phyloP scores from a whole-genome alignment of 2,888 invertebrate genomes.

The Electrophaes corylata region DNA sequence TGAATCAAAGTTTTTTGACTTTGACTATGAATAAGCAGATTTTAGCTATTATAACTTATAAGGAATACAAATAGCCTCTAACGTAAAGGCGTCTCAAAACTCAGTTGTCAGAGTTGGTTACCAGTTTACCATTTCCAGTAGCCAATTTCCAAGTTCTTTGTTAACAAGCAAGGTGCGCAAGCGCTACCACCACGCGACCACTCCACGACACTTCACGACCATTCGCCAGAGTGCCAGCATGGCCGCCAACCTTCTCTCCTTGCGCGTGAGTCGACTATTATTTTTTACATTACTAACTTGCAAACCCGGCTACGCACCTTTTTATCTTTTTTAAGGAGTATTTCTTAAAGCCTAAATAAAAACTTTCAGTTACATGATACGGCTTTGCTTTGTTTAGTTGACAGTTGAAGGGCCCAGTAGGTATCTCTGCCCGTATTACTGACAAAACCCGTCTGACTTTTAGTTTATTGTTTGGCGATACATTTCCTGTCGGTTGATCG shows the following conservation, averaged over 20 bases:
- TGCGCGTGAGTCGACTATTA: slow-evolving; percentile 61
- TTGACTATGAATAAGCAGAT: too few relatives aligned
- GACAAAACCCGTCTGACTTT: neutral
- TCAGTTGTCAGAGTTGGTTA: too few relatives aligned
- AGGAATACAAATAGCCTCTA: too few relatives aligned
- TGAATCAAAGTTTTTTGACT: too few relatives aligned
- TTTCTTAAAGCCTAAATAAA: neutral
- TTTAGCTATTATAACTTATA: too few relatives aligned
- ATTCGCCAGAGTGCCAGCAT: slow-evolving; percentile 75
- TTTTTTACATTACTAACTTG: slow-evolving; percentile 27
- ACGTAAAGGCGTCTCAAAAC: too few relatives aligned
- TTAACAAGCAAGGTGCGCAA: slow-evolving; percentile 56
- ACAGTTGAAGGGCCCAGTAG: neutral
- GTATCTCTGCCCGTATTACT: neutral
- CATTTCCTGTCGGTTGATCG: too few relatives aligned
- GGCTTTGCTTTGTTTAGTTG: neutral
- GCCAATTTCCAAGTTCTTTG: slow-evolving; percentile 44
- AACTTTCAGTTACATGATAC: neutral
- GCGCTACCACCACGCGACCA: slow-evolving; percentile 62
- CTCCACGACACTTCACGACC: slow-evolving; percentile 65
- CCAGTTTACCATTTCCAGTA: slow-evolving; percentile 63
- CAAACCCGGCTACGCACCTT: slow-evolving; percentile 1
- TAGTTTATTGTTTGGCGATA: neutral
- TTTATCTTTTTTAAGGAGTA: too few relatives aligned
- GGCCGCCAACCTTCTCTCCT: slow-evolving; percentile 58